Base-by-base conservation (phyloP, 2,113 vertebrate species). In the Oriolus oriolus region DNA sequence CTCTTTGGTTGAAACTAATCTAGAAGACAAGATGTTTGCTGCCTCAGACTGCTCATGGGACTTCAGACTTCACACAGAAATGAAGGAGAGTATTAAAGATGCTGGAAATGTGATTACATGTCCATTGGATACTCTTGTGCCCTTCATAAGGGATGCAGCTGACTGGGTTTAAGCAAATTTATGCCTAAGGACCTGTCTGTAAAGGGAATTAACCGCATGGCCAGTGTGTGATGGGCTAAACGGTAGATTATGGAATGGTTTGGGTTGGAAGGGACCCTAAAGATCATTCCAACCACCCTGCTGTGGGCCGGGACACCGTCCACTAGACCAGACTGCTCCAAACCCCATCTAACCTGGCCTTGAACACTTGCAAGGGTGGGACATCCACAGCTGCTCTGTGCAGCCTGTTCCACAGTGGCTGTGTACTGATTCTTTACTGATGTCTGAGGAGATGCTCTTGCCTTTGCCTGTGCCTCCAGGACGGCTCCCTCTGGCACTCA, bases 361-460 rank as follows among this genome's bases (percentile, higher is more conserved):
- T 28, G 49, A 56, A 4, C 22, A 11, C 26, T 33, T 70, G 26
- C 26, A 69, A 31, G 41, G 26, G 4, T 49, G 64, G 31, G 35
- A 6, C 31, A 63, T 27, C 26, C 64, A 7, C 47, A 27, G 47
- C 78, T 75, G 30, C 39, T 41, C 47, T 54, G n/a, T 8, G 47
- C 27, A 42, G 23, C 35, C 63, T 63, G 10, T 84, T 49, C 31
- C 49, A 31, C 31, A 6, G 9, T 24, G 19, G 15, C 33, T 9
- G 1, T 2, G 1, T 21, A 2, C 24, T 27, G 13, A 10, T 41
- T 85, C 27, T 28, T 69, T 4, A 3, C 5, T 26, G 11, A 5
- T 9, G 13, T 7, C n/a, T 27, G 37, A 39, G 37, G 13, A 28
- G 56, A 12, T 56, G 60, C 54, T 73, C 37, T 27, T 78, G 27